Percentiles rank a stretch among this genome's conserved stretches.
These are phyloP conservation scores for Bergia puertoricense DNA, from an alignment of 92 coral and sea anemone genomes.

Conservation along the genomic window DNA sequence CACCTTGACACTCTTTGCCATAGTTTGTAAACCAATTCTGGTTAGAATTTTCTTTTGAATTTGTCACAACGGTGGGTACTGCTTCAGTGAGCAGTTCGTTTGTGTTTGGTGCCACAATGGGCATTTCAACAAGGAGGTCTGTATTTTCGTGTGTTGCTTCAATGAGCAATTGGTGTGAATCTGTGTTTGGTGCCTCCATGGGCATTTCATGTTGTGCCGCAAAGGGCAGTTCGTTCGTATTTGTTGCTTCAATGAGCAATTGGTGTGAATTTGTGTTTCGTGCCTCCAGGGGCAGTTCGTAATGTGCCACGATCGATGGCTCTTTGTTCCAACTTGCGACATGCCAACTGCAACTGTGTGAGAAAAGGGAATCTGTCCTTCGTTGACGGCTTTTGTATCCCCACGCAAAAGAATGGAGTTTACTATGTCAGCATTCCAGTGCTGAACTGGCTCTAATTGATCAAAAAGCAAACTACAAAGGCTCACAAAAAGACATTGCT, in stretches of 20 bases:
- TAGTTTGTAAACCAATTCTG: not conserved
- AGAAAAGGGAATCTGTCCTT: not conserved
- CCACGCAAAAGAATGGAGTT: conserved; percentile 13
- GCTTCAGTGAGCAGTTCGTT: not conserved
- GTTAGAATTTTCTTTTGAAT: conserved; percentile 4
- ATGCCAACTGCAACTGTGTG: not conserved
- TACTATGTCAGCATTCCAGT: conserved; percentile 12
- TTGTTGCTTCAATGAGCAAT: not conserved
- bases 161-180: too few relatives aligned
- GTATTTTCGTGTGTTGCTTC: not conserved
- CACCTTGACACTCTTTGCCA: not conserved
- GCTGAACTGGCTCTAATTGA: conserved; percentile 7
- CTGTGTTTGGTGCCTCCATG: too few relatives aligned
- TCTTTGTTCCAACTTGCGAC: conserved; percentile 2
- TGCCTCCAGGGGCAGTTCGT: conserved; percentile 10
- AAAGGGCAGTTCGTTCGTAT: not conserved
- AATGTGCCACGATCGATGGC: not conserved
- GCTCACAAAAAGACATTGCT: conserved; percentile 14
- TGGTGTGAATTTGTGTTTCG: conserved; percentile 12
- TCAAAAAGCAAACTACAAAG: conserved; percentile 4
- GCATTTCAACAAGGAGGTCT: not conserved
- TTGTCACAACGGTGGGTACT: not conserved
- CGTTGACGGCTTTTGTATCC: not conserved
- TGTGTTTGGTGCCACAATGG: not conserved
- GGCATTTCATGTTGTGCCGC: not conserved